Conservation (phyloP, 2,797 vertebrate species). For the Sebastes vulpes region DNA sequence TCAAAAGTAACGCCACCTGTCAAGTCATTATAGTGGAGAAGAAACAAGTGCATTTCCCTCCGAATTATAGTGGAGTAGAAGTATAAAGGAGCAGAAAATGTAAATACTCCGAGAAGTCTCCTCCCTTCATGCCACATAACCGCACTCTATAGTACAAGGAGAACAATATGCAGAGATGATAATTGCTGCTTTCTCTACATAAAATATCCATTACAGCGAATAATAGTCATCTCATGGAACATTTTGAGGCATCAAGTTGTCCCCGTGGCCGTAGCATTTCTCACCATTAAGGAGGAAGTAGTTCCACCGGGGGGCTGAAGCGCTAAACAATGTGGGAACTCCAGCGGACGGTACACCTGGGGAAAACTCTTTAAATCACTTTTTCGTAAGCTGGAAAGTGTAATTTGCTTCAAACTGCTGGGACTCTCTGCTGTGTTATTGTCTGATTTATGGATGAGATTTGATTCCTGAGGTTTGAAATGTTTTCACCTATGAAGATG, state of each 20-base stretch:
- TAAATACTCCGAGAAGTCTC: neutral
- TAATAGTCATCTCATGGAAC: neutral
- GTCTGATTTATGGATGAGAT: neutral
- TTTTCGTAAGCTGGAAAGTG: neutral
- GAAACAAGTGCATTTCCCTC: no score
- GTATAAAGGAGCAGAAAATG: neutral
- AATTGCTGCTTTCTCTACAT: neutral
- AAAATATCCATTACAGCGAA: neutral
- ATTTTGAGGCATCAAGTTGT: neutral
- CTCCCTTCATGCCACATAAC: neutral
- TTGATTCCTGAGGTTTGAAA: slow-evolving; percentile 12
- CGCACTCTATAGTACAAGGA: neutral
- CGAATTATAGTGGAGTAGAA: neutral
- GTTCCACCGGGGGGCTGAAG: neutral
- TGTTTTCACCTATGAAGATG: neutral
- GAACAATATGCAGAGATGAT: neutral
- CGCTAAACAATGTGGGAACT: neutral
- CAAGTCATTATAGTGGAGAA: neutral
- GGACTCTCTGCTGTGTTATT: neutral
- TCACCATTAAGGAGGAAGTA: slow-evolving; percentile 1
- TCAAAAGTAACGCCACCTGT: no score
- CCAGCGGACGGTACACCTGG: neutral
- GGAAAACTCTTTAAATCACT: neutral
- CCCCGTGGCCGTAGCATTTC: neutral
- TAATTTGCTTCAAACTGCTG: slow-evolving; percentile 25